A percentile compares a stretch with the other conserved stretches of the same genome.
phyloP scores from a whole-genome alignment of 2,888 invertebrate genomes.

The Lissocephala sabroskyi region DNA sequence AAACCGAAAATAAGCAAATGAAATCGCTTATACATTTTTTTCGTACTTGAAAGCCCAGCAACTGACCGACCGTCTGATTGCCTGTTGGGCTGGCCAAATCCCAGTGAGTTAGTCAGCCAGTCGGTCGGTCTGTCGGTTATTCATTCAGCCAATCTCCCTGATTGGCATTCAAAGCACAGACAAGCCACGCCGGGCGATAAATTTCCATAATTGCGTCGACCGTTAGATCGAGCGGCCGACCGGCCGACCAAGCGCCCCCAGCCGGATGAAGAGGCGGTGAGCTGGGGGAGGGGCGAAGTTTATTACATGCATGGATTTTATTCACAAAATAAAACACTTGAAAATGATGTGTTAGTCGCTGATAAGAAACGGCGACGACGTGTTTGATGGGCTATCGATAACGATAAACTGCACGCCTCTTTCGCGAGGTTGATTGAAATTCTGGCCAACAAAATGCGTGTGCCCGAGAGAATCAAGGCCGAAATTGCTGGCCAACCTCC shows the following conservation, averaged over 20 bases:
- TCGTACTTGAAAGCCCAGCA: constrained; percentile 29
- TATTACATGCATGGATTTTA: constrained; percentile 47
- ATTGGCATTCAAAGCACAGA: constrained; percentile 47
- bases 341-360: constrained; percentile 17
- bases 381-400: too few species aligned
- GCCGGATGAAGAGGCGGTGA: neutral
- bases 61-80: neutral
- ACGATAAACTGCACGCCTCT: too few species aligned
- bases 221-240: constrained; percentile 29
- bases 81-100: neutral
- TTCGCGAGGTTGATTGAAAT: too few species aligned
- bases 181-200: constrained; percentile 46
- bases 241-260: neutral
- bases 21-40: constrained; percentile 1
- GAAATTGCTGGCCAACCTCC: too few species aligned
- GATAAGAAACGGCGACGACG: neutral
- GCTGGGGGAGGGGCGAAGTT: neutral
- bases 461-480: too few species aligned
- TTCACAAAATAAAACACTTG: constrained; percentile 38
- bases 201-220: constrained; percentile 57
- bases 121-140: constrained; percentile 6
- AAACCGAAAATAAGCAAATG: constrained; percentile 11
- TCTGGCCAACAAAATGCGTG: too few species aligned
- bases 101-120: constrained; percentile 9
- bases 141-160: constrained; percentile 15